Evolutionary conservation across 2,888 invertebrate genomes (phyloP), one percentile per base, ranked within the genome.

Genomic region (Spisula subtruncata): DNA sequence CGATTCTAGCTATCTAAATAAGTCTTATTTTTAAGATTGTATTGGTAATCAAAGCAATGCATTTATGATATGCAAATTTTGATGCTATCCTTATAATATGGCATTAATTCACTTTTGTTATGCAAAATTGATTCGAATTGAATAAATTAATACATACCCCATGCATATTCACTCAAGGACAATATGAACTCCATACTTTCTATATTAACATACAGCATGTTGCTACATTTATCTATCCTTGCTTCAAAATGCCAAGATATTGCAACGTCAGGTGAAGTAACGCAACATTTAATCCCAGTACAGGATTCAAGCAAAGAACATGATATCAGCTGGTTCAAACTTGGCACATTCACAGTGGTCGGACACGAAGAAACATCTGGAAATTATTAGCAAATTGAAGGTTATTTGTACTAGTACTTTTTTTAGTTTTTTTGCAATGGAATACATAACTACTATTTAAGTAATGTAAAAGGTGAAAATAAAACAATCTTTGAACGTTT

Each of bases 121-220:
- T n/a, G 8, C 41, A 41, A 41, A 2, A 41, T 5, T 41, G n/a
- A 41, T 41, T 5, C 4, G 41, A 41, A 41, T 41, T 41, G 2
- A 41, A 41, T 41, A 41, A 5, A 41, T 41, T 5, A 41, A 6
- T 1, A 75, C 75, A 56, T 89, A 89, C 91, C 91, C 86, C 86
- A 88, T 5, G 66, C 60, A 75, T 87, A 90, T 48, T 90, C 90
- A 8, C 87, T 46, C 12, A 91, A 54, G 14, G 88, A 51, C 29
- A 86, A 82, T n/a, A 85, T 85, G 75, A 90, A 88, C 25, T 54
- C 32, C 41, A 91, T 66, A 56, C 87, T 91, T 29, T 91, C 91
- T 41, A 91, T 87, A 29, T 82, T 82, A 12, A 90, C 66, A n/a
- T 51, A 71, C 25, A 91, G 54, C 54, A 66, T 83, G 29, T 56